Base-by-base conservation (phyloP, 2,797 vertebrate genomes). In the Periophthalmus magnuspinnatus region DNA sequence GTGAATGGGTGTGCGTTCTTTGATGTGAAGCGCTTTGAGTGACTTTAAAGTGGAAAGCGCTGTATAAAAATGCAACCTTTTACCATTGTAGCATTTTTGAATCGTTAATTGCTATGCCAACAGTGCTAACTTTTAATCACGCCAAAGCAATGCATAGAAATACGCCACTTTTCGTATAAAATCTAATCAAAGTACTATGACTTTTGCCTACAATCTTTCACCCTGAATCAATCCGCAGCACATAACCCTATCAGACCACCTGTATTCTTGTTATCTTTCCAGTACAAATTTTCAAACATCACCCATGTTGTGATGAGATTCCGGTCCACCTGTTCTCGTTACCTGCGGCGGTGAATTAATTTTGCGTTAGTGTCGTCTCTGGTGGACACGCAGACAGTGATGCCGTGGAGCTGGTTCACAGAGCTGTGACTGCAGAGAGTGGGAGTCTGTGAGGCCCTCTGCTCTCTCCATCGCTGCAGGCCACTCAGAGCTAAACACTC, bases 361-460 rank as follows among this genome's bases (percentile, higher is more conserved):
- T 71, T 58, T 61, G 68, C 69, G 62, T 3, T 67, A 57, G 71
- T 52, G 59, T 38, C 68, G 28, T 73, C 36, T 59, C 67, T 65
- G 70, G 64, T 28, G 22, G 22, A 54, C 66, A 55, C 78, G 81
- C 70, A 77, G 69, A 68, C 58, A 76, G 68, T 11, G 21, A 69
- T 54, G 60, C 63, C 14, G 66, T 54, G 74, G 72, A 74, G 73
- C 81, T 78, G 64, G 33, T 70, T 63, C 69, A 59, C 74, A 79
- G 88, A 89, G 75, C 84, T 45, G 41, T 45, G 14, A 45, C 13
- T 45, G 41, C n/a, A 45, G 41, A 45, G 92, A 91, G 91, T 92
- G 88, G 92, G 91, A 92, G 92, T 88, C 72, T 69, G 74, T 82
- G 76, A 80, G 86, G 82, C 89, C 89, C 87, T 89, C 69, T 86